Percentiles rank a stretch among this genome's conserved stretches.
Evolutionary conservation across 2,113 vertebrate species (phyloP).

Genomic region (Melanocharis versteri): DNA sequence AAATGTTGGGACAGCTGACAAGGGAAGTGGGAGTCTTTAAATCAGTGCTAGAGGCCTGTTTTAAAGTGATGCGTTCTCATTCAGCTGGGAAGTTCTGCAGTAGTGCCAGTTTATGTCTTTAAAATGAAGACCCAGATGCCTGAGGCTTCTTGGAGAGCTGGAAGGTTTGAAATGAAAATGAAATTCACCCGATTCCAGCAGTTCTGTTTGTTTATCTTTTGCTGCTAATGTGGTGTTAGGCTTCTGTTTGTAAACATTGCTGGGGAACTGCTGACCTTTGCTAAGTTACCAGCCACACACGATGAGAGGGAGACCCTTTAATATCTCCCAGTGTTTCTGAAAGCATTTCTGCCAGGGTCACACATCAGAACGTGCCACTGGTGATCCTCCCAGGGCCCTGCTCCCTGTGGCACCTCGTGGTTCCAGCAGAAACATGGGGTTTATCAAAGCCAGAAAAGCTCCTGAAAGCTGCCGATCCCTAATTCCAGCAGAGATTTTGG

Average conservation of each 20-base stretch:
- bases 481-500: neutral
- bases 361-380: neutral
- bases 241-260: neutral
- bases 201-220: neutral
- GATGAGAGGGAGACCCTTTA: neutral
- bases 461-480: neutral
- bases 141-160: neutral
- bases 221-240: neutral
- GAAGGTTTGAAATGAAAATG: neutral
- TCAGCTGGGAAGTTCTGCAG: neutral
- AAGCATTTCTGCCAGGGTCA: neutral
- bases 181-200: neutral
- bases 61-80: neutral
- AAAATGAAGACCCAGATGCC: neutral
- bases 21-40: neutral
- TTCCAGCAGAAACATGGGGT: neutral
- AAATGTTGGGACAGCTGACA: neutral
- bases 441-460: neutral
- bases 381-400: neutral
- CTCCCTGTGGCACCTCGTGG: neutral
- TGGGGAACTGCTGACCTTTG: neutral
- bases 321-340: neutral
- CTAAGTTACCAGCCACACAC: accelerated
- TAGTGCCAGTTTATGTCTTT: neutral
- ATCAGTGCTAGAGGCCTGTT: neutral